Conservation (phyloP, 2,113 vertebrate species). For the Oenanthe oenanthe region DNA sequence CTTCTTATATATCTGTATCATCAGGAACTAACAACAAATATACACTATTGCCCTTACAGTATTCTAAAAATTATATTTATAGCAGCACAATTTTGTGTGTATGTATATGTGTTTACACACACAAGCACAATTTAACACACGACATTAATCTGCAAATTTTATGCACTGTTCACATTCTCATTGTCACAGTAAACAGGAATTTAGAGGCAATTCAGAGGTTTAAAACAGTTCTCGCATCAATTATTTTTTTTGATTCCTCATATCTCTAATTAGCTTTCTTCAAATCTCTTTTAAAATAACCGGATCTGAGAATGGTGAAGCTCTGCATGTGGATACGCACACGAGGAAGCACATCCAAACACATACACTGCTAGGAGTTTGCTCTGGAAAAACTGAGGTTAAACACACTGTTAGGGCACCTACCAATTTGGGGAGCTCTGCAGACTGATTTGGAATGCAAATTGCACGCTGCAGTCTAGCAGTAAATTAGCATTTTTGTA, state of each 20-base stretch:
- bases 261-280: neutral
- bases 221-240: neutral
- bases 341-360: neutral
- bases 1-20: slow-evolving; percentile 31
- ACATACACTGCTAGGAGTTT: neutral
- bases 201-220: neutral
- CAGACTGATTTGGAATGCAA: slow-evolving; percentile 79
- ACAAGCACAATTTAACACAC: neutral
- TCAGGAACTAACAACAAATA: slow-evolving; percentile 22
- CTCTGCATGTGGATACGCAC: neutral
- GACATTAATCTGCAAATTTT: neutral
- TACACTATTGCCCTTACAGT: neutral
- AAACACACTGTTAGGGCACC: slow-evolving; percentile 36
- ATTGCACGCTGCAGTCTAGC: slow-evolving; percentile 72
- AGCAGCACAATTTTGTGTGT: neutral
- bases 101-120: neutral
- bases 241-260: neutral
- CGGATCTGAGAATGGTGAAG: neutral
- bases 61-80: neutral
- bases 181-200: neutral
- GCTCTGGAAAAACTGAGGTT: slow-evolving; percentile 40
- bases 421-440: slow-evolving; percentile 55
- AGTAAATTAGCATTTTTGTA: slow-evolving; percentile 73
- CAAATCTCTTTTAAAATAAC: neutral
- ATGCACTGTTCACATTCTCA: neutral